Base-by-base conservation (phyloP, 2,797 vertebrate species). In the Pangasius macronema region DNA sequence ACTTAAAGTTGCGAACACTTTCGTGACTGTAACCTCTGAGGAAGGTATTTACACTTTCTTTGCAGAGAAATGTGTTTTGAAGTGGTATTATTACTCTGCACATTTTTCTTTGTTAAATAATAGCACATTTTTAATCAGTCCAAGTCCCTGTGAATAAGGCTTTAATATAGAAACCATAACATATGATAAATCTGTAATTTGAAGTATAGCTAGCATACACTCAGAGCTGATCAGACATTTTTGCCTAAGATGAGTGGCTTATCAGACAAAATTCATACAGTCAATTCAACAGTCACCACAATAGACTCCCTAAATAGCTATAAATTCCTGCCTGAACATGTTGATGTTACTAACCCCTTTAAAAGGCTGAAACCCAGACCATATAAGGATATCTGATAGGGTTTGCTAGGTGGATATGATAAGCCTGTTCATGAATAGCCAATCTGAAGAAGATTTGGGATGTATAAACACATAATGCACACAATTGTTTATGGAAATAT, bases 401-500 rank as follows among this genome's bases (percentile, higher is more conserved):
- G 27, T 22, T 65, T n/a, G 10, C 39, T 82, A 18, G 59, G 24
- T 49, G 7, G 20, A 61, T 61, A 61, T 81, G 24, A 63, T 42
- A 63, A 82, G 77, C 55, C 5, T 39, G 20, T 14, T 81, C 24
- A 24, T 59, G 53, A 42, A 59, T 13, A 5, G 22, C 13, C 36
- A 81, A 24, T 22, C 11, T 24, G 49, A 57, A 57, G 57, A 46
- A 9, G 39, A 63, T 46, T 63, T n/a, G 24, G 27, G 39, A 82
- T 63, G 46, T 20, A 46, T 61, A 42, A 42, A 42, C 3, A 81
- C 22, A 42, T 42, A 0, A 3, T 1, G 22, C 22, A 61, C 36
- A 59, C 10, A 39, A 82, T 30, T 82, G 24, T 63, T 63, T 63
- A 63, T 82, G 80, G 80, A 82, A 63, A 46, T 63, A 63, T 63